These are phyloP conservation scores for Eriocheir sinensis DNA, from an alignment of 1,140 invertebrate species.

Conservation along the genomic window DNA sequence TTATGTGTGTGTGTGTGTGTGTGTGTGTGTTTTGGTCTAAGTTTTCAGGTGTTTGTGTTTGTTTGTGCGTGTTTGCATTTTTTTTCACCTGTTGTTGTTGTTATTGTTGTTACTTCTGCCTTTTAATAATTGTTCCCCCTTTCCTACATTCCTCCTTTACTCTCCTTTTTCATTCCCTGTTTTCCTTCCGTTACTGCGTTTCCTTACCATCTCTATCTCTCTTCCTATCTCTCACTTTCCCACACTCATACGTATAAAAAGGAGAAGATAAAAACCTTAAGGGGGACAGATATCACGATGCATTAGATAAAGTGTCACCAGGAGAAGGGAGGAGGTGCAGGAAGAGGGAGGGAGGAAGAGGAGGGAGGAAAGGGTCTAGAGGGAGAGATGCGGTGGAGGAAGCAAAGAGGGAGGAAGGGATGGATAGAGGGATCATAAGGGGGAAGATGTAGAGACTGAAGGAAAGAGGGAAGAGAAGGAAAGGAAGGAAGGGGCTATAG, in stretches of 20 bases:
- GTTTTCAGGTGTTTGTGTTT: not conserved
- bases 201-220: not conserved
- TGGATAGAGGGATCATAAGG: not conserved
- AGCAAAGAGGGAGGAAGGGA: no score
- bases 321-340: no score
- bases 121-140: not conserved
- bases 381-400: no score
- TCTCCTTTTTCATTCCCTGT: no score
- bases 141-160: no score
- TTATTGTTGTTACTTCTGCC: not conserved
- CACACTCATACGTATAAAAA: not conserved
- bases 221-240: not conserved
- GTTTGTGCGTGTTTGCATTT: not conserved
- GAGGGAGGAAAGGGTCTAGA: no score
- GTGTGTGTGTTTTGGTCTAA: not conserved
- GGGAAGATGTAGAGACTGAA: not conserved
- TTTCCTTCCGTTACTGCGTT: not conserved
- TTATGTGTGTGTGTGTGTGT: slow-evolving; percentile 43
- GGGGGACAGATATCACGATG: not conserved
- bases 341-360: no score
- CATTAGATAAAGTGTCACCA: not conserved
- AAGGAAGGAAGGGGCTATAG: not conserved
- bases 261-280: no score
- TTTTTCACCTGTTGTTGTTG: not conserved
- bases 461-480: not conserved